Evolutionary conservation across 2,113 vertebrate genomes (phyloP), one percentile per base, ranked within the genome.

Genomic region (Fulica atra): DNA sequence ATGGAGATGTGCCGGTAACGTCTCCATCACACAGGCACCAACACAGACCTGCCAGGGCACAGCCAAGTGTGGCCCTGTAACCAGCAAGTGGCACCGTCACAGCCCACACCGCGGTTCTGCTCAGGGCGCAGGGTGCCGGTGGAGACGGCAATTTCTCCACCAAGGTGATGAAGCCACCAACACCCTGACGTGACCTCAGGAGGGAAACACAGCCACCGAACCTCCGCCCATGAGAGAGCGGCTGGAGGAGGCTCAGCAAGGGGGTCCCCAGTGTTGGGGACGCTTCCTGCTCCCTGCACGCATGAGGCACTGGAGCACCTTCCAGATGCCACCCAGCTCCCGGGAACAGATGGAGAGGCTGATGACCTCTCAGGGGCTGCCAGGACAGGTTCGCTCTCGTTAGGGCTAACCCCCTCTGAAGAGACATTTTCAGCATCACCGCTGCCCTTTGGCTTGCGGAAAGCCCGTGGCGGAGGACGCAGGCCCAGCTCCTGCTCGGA

Each of bases 11-110:
- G 35, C 29, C 2, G 10, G 35, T 26, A 50, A 42, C 7, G 2
- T 5, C 1, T 1, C 31, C 2, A 1, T 14, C 4, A 2, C 31
- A 25, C 10, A 21, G 60, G 23, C 9, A 59, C 42, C 0, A 2
- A 23, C 51, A 26, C 20, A 26, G 42, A 57, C 29, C 51, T 40
- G 46, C 36, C 63, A 7, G n/a, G 54, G 10, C 20, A 24, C 48
- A 25, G 29, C 18, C 44, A 1, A 17, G 31, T 38, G 25, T 28
- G 35, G 54, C 36, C 80, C 59, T 36, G 26, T 26, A 29, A 3
- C 31, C 63, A 44, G 70, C 35, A 13, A 50, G 33, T 1, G 2
- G 63, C 69, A 16, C 10, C 1, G 11, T 11, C 56, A 31, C 63
- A n/a, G 54, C 63, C 56, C 63, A 12, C 3, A 1, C 78, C 5